These are phyloP conservation scores for Sebastes taczanowskii DNA, from an alignment of 2,797 vertebrate species.

Conservation along the genomic window DNA sequence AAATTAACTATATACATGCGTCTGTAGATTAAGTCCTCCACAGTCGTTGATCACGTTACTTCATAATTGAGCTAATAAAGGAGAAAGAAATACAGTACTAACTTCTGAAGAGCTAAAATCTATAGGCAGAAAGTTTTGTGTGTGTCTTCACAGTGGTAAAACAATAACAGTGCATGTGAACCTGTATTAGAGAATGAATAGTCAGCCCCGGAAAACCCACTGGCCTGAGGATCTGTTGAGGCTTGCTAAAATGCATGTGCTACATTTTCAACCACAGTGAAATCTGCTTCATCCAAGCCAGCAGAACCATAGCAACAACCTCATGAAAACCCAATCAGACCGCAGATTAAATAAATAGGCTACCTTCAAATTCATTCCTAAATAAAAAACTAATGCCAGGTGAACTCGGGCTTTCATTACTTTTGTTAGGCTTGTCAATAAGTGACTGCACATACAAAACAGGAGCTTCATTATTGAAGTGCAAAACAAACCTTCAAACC, in stretches of 20 bases:
- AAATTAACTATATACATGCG: not conserved
- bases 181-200: not conserved
- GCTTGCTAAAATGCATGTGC: not conserved
- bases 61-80: not conserved
- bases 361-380: slow-evolving; percentile 55
- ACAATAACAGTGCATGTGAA: not conserved
- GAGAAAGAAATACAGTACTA: not conserved
- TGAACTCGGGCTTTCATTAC: slow-evolving; percentile 48
- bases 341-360: slow-evolving; percentile 45
- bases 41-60: not conserved
- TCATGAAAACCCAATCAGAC: slow-evolving; percentile 50
- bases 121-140: not conserved
- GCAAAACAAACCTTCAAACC: slow-evolving; percentile 54
- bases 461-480: slow-evolving; percentile 53
- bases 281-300: slow-evolving; percentile 29
- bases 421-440: slow-evolving; percentile 53
- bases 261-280: slow-evolving; percentile 37
- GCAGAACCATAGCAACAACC: slow-evolving; percentile 66
- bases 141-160: not conserved
- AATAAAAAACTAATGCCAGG: slow-evolving; percentile 39
- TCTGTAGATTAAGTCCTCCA: not conserved
- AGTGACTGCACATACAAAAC: slow-evolving; percentile 46
- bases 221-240: not conserved
- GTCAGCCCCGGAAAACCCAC: not conserved
- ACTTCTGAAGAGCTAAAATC: not conserved